Evolutionary conservation across 2,113 vertebrate genomes (phyloP).

Genomic region (Eulacestoma nigropectus): DNA sequence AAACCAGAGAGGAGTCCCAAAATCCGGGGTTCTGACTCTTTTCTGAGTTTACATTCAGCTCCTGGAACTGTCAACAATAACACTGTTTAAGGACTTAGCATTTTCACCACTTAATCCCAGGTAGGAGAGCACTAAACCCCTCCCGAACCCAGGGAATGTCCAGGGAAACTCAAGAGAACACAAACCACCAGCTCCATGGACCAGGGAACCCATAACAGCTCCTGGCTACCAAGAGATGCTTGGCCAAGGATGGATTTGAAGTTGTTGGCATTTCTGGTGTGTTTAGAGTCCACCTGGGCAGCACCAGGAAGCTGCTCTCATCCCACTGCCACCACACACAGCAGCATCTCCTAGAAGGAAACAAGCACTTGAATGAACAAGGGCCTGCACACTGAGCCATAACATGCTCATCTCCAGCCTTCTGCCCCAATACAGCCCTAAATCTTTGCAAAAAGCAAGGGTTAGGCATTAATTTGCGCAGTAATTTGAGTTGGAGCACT

Average conservation of each 20-base stretch:
- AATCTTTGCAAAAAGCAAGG: background rate
- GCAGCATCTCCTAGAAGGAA: background rate
- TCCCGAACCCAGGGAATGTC: background rate
- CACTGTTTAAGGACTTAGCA: background rate
- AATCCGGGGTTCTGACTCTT: background rate
- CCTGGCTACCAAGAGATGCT: background rate
- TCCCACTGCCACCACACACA: background rate
- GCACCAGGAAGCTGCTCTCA: background rate
- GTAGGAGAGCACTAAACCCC: background rate
- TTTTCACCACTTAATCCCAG: background rate
- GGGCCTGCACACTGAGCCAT: background rate
- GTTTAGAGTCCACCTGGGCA: background rate
- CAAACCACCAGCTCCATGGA: background rate
- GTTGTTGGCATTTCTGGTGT: background rate
- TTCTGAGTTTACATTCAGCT: background rate
- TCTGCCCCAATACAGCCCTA: background rate
- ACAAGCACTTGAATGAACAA: background rate
- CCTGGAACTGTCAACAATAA: background rate
- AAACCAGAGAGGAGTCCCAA: background rate
- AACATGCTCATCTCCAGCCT: background rate
- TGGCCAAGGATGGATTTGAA: background rate
- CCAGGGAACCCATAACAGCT: background rate
- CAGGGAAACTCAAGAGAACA: background rate
- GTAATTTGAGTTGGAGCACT: background rate
- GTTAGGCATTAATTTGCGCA: background rate